Evolutionary conservation across 2,888 invertebrate species (phyloP).

Genomic region (Euspilapteryx auroguttella): DNA sequence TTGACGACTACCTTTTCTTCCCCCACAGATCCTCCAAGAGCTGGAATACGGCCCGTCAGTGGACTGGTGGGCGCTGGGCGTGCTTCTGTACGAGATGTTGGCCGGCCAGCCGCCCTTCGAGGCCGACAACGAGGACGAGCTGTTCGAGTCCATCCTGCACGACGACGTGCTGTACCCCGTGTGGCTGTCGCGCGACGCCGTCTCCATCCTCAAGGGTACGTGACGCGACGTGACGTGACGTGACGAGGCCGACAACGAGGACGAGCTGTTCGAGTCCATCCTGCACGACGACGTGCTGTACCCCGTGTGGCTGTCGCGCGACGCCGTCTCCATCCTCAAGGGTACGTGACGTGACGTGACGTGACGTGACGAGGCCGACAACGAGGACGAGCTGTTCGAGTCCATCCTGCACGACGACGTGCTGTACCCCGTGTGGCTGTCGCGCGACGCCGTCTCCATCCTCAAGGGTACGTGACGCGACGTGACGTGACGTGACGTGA

Average conservation of each 20-base stretch:
- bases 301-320: conserved; percentile 98
- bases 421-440: conserved; percentile 97
- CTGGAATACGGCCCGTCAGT: conserved; percentile 88
- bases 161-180: conserved; percentile 99
- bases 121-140: conserved; percentile 99
- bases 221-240: too few relatives aligned
- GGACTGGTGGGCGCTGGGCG: conserved; percentile 97
- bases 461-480: conserved; percentile 41
- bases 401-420: conserved; percentile 98
- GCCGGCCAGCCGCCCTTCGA: conserved; percentile 99
- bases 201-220: too few relatives aligned
- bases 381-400: conserved; percentile 99
- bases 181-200: conserved; percentile 76
- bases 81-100: conserved; percentile 99
- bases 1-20: neutral
- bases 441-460: conserved; percentile 67
- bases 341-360: too few relatives aligned
- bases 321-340: too few relatives aligned
- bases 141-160: conserved; percentile 97
- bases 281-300: conserved; percentile 97
- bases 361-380: conserved; percentile 99
- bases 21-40: conserved; percentile 79
- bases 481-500: too few relatives aligned
- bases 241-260: conserved; percentile 99
- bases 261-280: conserved; percentile 98